phyloP scores from a whole-genome alignment of 2,113 vertebrate genomes.

The Ibidorhyncha struthersii region DNA sequence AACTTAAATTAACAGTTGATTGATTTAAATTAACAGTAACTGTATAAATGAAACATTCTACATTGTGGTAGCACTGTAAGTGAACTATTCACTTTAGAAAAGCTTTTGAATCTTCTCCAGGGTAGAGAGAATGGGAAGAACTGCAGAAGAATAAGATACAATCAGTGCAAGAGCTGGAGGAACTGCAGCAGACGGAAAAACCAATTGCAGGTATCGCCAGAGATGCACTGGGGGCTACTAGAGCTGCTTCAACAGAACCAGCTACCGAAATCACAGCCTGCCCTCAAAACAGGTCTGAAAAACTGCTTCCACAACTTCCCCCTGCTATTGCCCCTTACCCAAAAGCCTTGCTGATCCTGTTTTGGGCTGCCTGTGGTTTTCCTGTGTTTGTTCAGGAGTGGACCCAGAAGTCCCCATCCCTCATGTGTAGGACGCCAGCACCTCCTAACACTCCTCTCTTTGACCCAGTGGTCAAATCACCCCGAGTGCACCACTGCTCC shows the following conservation, averaged over 20 bases:
- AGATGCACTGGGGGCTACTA: neutral
- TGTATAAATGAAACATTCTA: neutral
- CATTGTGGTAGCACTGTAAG: neutral
- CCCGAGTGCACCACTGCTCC: neutral
- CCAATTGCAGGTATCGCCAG: accelerated
- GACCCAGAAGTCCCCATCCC: neutral
- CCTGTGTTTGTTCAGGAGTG: neutral
- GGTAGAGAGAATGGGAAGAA: neutral
- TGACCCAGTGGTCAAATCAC: neutral
- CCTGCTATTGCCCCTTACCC: neutral
- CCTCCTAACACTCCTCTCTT: neutral
- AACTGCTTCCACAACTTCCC: neutral
- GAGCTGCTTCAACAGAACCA: neutral
- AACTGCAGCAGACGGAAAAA: neutral
- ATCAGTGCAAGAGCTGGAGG: neutral
- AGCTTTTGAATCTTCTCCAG: neutral
- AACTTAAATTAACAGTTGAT: neutral
- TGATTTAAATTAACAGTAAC: neutral
- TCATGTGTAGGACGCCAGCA: neutral
- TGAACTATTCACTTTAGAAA: neutral
- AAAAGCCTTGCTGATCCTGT: neutral
- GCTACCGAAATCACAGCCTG: neutral
- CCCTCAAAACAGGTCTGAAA: neutral
- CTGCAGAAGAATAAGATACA: neutral
- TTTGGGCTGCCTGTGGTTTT: neutral